Percentiles rank a stretch among this genome's conserved stretches.
Evolutionary conservation across 2,888 invertebrate genomes (phyloP).

Genomic region (Tetramorium bicarinatum): DNA sequence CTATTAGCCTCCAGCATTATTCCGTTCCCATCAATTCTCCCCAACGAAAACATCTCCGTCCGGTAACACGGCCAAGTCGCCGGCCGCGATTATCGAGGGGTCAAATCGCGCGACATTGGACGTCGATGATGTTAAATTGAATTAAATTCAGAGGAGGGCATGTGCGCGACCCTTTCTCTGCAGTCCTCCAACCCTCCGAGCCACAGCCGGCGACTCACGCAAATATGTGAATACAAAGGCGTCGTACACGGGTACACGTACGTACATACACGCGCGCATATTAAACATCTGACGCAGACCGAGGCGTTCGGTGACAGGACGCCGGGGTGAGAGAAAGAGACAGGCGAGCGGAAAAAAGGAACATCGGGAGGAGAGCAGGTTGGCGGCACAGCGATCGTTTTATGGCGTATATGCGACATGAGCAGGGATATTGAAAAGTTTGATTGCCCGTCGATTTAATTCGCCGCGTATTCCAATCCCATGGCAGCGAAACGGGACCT

Average conservation of each 20-base stretch:
- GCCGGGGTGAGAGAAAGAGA: slow-evolving; percentile 15
- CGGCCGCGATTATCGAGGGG: slow-evolving; percentile 54
- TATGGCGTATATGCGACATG: slow-evolving; percentile 71
- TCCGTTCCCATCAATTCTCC: slow-evolving; percentile 42
- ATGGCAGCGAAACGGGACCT: slow-evolving; percentile 63
- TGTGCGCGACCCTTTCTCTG: slow-evolving; percentile 25
- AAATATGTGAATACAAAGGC: neutral
- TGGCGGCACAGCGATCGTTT: slow-evolving; percentile 54
- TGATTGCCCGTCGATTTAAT: slow-evolving; percentile 74
- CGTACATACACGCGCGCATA: neutral
- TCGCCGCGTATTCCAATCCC: slow-evolving; percentile 36
- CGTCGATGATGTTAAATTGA: slow-evolving; percentile 73
- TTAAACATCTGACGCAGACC: slow-evolving; percentile 24
- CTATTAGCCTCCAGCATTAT: slow-evolving; percentile 37
- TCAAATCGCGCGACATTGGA: slow-evolving; percentile 65
- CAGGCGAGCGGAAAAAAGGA: slow-evolving; percentile 33
- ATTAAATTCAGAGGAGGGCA: slow-evolving; percentile 62
- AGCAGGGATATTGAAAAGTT: slow-evolving; percentile 74
- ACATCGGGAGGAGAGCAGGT: slow-evolving; percentile 10
- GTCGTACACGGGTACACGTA: neutral
- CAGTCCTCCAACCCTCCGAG: slow-evolving; percentile 16
- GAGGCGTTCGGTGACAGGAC: slow-evolving; percentile 32
- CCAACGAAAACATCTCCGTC: slow-evolving; percentile 42
- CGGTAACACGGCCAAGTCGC: slow-evolving; percentile 32
- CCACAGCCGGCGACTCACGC: neutral